Base-by-base conservation (phyloP, 2,797 vertebrate species). In the Alexandromys oeconomus region DNA sequence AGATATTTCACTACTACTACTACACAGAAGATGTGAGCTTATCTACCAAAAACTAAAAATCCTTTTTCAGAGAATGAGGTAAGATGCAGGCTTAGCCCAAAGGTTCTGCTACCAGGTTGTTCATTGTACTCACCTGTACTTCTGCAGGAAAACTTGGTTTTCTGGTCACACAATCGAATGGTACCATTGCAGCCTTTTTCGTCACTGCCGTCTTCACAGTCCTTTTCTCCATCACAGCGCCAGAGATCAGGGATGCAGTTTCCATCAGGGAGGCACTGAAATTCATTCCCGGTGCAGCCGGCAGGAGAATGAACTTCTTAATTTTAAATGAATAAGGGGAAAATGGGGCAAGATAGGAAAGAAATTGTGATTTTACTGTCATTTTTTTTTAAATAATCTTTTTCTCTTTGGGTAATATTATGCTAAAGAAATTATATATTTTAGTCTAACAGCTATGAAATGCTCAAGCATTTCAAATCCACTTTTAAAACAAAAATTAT, bases 181-280 rank as follows among this genome's bases (percentile, higher is more conserved):
- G 99, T 99, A 7, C 99, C 99, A 93, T 99, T 99, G 23, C 99
- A 99, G 97, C 98, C 99, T 51, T 98, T 99, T 97, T 99, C 99
- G 57, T 99, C 99, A 0, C 99, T 99, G 1, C 99, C 99, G 3
- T 99, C 99, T 96, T 99, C 99, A 13, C 99, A 99, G 95, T 99
- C 99, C 96, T 99, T 99, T 92, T 99, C 99, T 5, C 99, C 99
- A 86, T 99, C 99, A 31, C 99, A 99, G 63, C 98, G 98, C 99
- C 99, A 99, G 82, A 99, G 96, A 48, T 99, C 99, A 0, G 99
- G 99, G 91, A 99, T 99, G 95, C 99, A 99, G 59, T 98, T 99
- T 89, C 99, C 99, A 34, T 99, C 99, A 29, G 99, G 98, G 5
- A 99, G 98, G 92, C 99, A 99, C 77, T 99, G 99, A 96, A 99